Percentiles rank a stretch among this genome's conserved stretches.
phyloP scores from a whole-genome alignment of 2,113 vertebrate species.

The Parus major region DNA sequence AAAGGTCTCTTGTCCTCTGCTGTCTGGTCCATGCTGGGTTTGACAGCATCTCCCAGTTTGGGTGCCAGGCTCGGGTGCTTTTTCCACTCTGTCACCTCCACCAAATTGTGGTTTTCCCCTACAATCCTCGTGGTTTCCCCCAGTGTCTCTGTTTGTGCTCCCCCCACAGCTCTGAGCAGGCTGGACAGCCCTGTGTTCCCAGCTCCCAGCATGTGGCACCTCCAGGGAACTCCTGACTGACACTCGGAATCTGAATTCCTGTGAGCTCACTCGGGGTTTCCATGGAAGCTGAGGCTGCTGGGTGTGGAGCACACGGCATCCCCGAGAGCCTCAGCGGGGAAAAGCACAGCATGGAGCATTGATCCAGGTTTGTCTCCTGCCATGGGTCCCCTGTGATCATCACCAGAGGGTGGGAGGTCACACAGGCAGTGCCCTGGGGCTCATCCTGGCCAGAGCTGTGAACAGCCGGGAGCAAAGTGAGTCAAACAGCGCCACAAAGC shows the following conservation, averaged over 20 bases:
- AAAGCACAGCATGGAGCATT: neutral
- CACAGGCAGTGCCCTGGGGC: neutral
- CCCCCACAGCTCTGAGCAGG: neutral
- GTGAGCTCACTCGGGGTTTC: neutral
- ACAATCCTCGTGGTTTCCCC: rapidly evolving
- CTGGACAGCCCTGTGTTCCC: neutral
- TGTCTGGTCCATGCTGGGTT: neutral
- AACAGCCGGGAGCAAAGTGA: neutral
- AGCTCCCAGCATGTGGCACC: neutral
- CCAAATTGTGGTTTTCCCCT: neutral
- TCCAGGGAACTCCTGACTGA: neutral
- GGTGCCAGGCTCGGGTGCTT: neutral
- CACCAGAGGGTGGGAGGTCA: neutral
- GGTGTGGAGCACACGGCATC: neutral
- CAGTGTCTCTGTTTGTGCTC: neutral
- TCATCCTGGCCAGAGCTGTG: neutral
- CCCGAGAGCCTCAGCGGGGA: neutral
- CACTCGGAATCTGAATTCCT: neutral
- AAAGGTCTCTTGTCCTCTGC: neutral
- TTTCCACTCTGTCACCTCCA: neutral
- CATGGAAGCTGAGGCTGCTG: neutral
- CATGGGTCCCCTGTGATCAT: rapidly evolving
- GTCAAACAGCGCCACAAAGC: neutral
- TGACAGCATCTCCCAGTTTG: rapidly evolving
- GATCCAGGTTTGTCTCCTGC: rapidly evolving